Percentiles rank a stretch among this genome's conserved stretches.
phyloP scores from a whole-genome alignment of 2,888 invertebrate species.

The Pollenia labialis region DNA sequence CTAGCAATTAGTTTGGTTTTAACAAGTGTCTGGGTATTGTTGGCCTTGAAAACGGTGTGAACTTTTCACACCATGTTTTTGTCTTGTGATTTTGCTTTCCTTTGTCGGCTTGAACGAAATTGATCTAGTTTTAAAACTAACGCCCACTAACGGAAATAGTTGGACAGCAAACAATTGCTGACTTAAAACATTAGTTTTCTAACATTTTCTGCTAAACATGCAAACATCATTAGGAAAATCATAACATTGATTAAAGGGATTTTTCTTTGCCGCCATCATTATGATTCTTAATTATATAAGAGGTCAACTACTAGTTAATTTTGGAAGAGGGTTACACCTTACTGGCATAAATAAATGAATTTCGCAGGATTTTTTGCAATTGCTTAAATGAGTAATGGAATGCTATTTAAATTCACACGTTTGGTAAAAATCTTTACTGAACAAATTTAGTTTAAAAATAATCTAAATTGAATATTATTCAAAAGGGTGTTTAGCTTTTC shows the following conservation, averaged over 20 bases:
- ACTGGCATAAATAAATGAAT: too few relatives aligned
- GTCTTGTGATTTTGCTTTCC: background rate
- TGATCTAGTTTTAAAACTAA: conserved; percentile 51
- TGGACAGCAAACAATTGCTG: background rate
- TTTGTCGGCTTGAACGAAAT: conserved; percentile 33
- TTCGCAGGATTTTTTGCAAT: too few relatives aligned
- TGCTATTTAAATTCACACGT: too few relatives aligned
- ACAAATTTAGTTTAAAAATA: too few relatives aligned
- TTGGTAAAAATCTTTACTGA: too few relatives aligned
- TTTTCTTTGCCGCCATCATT: too few relatives aligned
- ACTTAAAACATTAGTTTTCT: conserved; percentile 36
- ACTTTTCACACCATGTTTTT: conserved; percentile 51
- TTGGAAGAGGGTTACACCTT: too few relatives aligned
- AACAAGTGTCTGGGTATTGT: conserved; percentile 38
- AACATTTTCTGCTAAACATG: conserved; percentile 3
- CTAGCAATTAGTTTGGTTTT: conserved; percentile 54
- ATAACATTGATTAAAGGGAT: background rate
- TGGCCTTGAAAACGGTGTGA: conserved; percentile 51
- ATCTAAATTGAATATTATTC: too few relatives aligned
- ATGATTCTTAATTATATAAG: too few relatives aligned
- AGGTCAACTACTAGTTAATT: too few relatives aligned
- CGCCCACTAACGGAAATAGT: conserved; percentile 62
- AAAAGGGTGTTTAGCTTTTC: too few relatives aligned
- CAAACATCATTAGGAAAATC: conserved; percentile 39
- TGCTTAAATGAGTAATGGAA: too few relatives aligned